Base-by-base conservation (phyloP, 1,140 invertebrate species). In the Chlorops oryzae region DNA sequence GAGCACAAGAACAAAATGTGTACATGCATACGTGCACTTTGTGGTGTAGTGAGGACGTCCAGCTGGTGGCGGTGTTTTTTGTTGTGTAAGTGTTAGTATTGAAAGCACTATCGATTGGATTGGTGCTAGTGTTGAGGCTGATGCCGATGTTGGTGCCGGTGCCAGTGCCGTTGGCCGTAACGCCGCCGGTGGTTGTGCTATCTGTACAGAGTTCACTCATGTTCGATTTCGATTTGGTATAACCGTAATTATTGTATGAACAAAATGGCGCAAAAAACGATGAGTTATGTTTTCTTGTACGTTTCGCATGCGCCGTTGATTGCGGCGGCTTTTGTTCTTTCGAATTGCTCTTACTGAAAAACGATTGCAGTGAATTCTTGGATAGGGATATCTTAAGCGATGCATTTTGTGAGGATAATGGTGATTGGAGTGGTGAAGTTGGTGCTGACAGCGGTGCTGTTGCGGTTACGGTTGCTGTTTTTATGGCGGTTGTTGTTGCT, bases 11-110 rank as follows among this genome's bases (percentile, higher is more conserved):
- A 42, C 21, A 17, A 17, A 17, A 20, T 12, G 17, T n/a, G 39
- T 43, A 49, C 64, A 70, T 70, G 66, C 66, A 70, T 70, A 70
- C 66, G 67, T 70, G 66, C 67, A 65, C 59, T 66, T 61, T 61
- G 48, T 65, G 66, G 38, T 59, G 66, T 47, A 22, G 13, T 6
- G 47, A 39, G n/a, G 61, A 55, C 47, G 57, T 68, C 65, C 65
- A 68, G 59, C 56, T 65, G 24, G 15, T 44, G 49, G 59, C 37
- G 20, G 15, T 9, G 13, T 17, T 22, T 41, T 15, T 5, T 25
- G 28, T 45, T 44, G 34, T 35, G 24, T 39, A 23, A 25, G 7
- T 38, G n/a, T 24, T 38, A n/a, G 21, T 20, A 20, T n/a, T n/a
- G n/a, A n/a, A n/a, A n/a, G n/a, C n/a, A n/a, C n/a, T n/a, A n/a